A percentile compares a stretch with the other conserved stretches of the same genome.
Evolutionary conservation across 2,113 vertebrate species (phyloP).

Genomic region (Meleagris gallopavo): DNA sequence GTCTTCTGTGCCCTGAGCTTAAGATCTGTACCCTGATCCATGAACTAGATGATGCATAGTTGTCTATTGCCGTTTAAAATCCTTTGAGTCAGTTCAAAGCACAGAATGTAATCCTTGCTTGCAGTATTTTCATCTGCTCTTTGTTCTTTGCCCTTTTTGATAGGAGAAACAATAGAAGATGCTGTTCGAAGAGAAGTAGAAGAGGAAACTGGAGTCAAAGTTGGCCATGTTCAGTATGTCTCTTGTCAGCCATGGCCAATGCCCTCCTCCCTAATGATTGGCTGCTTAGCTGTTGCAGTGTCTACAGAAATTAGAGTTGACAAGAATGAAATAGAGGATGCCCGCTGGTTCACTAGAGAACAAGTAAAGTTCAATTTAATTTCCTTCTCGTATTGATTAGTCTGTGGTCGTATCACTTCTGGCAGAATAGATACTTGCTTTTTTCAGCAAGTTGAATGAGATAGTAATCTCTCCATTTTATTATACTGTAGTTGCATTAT

Average conservation of each 20-base stretch:
- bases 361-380: constrained; percentile 85
- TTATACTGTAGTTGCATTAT: background rate
- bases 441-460: constrained; percentile 49
- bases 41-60: constrained; percentile 3
- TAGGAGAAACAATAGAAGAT: constrained; percentile 92
- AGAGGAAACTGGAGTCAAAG: constrained; percentile 91
- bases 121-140: constrained; percentile 25
- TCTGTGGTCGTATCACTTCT: constrained; percentile 62
- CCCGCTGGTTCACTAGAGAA: constrained; percentile 92
- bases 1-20: background rate
- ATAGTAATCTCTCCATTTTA: background rate
- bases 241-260: constrained; percentile 96
- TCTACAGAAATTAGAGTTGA: constrained; percentile 93
- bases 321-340: constrained; percentile 94
- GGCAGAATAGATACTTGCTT: constrained; percentile 28
- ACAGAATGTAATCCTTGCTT: background rate
- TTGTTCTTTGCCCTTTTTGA: constrained; percentile 65
- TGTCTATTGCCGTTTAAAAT: constrained; percentile 45
- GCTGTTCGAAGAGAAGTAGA: constrained; percentile 93
- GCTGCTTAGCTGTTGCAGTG: constrained; percentile 88
- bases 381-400: constrained; percentile 76
- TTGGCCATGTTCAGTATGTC: constrained; percentile 89
- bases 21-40: background rate
- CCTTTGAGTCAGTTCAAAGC: constrained; percentile 35
- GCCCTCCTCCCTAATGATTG: constrained; percentile 96